These are phyloP conservation scores for Prunella himalayana DNA, from an alignment of 2,113 vertebrate genomes.

Conservation along the genomic window DNA sequence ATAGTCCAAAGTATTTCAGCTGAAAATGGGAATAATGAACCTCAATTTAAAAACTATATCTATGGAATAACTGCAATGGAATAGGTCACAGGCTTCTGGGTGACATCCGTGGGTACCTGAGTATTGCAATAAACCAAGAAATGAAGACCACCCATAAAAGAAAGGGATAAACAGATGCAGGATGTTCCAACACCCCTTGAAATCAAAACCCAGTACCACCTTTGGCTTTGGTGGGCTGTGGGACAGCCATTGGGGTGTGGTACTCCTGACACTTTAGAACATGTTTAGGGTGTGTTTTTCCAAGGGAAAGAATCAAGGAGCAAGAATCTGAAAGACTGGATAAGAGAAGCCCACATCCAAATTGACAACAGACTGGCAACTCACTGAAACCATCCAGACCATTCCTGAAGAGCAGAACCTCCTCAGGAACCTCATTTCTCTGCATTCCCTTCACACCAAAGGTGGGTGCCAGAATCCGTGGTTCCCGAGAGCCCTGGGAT, in stretches of 20 bases:
- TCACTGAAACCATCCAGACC: too few species aligned
- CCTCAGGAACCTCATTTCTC: not conserved
- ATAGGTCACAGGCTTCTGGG: not conserved
- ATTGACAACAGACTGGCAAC: too few species aligned
- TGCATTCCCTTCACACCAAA: not conserved
- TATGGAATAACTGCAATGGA: not conserved
- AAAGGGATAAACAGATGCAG: not conserved
- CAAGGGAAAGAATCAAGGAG: not conserved
- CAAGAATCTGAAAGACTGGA: not conserved
- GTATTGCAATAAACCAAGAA: not conserved
- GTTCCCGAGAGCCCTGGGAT: not conserved
- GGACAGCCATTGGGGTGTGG: not conserved
- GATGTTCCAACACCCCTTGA: too few species aligned
- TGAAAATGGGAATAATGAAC: not conserved
- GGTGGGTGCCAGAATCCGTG: rapidly evolving
- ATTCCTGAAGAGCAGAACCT: too few species aligned
- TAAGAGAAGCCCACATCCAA: not conserved
- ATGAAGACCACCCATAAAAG: too few species aligned
- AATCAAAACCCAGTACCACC: rapidly evolving
- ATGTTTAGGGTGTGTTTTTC: not conserved
- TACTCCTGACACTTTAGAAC: too few species aligned
- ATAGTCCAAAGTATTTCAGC: not conserved
- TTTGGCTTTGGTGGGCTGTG: not conserved
- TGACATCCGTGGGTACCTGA: not conserved
- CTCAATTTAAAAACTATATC: too few species aligned